Conservation (phyloP, 2,797 vertebrate species). For the Gila robusta region DNA sequence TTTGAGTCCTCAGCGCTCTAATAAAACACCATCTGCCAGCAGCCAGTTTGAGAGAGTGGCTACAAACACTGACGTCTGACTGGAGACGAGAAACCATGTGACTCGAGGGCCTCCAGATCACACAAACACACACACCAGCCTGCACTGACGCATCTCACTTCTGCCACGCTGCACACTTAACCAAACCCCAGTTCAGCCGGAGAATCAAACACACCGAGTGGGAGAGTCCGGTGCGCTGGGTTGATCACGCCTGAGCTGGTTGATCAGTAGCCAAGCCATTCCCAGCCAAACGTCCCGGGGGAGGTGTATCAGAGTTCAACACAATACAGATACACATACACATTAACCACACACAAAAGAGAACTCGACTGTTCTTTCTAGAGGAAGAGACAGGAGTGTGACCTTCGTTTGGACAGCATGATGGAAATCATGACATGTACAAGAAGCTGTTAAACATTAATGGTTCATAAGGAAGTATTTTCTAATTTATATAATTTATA, state of each 20-base stretch:
- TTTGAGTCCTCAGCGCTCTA: slow-evolving; percentile 45
- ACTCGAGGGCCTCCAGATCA: slow-evolving; percentile 35
- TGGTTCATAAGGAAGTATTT: slow-evolving; percentile 31
- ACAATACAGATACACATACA: slow-evolving; percentile 70
- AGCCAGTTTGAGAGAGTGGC: slow-evolving; percentile 23
- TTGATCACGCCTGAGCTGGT: slow-evolving; percentile 62
- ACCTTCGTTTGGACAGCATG: slow-evolving; percentile 39
- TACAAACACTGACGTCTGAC: slow-evolving; percentile 50
- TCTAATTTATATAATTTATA: neutral
- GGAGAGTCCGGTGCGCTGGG: slow-evolving; percentile 12
- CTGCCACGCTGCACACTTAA: slow-evolving; percentile 6
- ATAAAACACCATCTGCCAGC: slow-evolving; percentile 62
- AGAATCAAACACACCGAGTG: slow-evolving; percentile 11
- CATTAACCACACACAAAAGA: slow-evolving; percentile 67
- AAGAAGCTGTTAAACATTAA: slow-evolving; percentile 33
- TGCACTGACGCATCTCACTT: slow-evolving; percentile 30
- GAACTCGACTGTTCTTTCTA: slow-evolving; percentile 45
- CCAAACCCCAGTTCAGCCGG: slow-evolving; percentile 14
- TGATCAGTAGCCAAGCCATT: slow-evolving; percentile 63
- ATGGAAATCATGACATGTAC: slow-evolving; percentile 10
- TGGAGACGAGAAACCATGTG: slow-evolving; percentile 36
- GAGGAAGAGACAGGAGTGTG: slow-evolving; percentile 53
- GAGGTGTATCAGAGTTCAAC: slow-evolving; percentile 62
- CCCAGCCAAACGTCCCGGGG: slow-evolving; percentile 60
- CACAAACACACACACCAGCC: slow-evolving; percentile 19